Evolutionary conservation across 2,888 invertebrate species (phyloP).

Genomic region (Hirtodrosophila cameraria): DNA sequence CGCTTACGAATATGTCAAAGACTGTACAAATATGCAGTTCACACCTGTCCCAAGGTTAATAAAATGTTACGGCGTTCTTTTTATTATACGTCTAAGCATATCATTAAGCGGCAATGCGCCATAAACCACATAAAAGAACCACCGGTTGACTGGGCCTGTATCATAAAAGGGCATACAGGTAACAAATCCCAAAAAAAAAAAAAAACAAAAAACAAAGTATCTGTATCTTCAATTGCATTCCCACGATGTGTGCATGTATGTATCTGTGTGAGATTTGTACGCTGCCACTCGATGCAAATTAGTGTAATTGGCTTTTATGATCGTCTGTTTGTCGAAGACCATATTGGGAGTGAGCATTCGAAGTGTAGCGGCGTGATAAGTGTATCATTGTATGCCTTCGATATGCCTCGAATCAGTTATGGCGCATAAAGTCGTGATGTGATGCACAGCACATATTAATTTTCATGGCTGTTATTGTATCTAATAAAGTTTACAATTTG

Average conservation of each 20-base stretch:
- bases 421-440: background rate
- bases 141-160: background rate
- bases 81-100: conserved; percentile 27
- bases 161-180: conserved; percentile 14
- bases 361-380: conserved; percentile 5
- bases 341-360: conserved; percentile 7
- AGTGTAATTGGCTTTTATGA: conserved; percentile 64
- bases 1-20: conserved; percentile 63
- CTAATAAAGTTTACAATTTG: background rate
- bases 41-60: no score
- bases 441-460: background rate
- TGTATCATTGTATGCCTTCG: conserved; percentile 2
- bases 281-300: conserved; percentile 62
- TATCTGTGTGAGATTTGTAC: conserved; percentile 39
- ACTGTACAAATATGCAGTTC: conserved; percentile 20
- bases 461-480: background rate
- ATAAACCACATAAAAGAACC: conserved; percentile 38
- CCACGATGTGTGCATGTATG: conserved; percentile 54
- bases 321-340: conserved; percentile 8
- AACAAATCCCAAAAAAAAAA: no score
- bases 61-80: conserved; percentile 1
- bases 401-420: background rate
- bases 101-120: conserved; percentile 27
- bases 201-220: no score
- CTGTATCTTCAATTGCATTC: conserved; percentile 50